These are phyloP conservation scores for Hydrozoanthus gracilis DNA, from an alignment of 92 coral and sea anemone species.

Conservation along the genomic window DNA sequence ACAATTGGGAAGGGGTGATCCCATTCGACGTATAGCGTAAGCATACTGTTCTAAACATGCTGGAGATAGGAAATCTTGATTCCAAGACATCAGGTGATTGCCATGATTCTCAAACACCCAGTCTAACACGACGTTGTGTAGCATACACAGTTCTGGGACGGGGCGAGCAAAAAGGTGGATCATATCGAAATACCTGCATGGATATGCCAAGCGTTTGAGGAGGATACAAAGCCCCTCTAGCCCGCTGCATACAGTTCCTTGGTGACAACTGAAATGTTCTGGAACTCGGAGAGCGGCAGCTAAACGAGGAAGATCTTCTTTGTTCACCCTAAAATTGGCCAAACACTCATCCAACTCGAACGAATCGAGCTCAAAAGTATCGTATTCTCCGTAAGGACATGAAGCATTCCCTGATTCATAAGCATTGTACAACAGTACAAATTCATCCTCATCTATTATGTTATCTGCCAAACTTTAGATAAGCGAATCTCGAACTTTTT, in stretches of 20 bases:
- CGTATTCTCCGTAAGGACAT: conserved; percentile 60
- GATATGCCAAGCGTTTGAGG: neutral
- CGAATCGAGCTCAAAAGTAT: conserved; percentile 41
- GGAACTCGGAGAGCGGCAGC: conserved; percentile 59
- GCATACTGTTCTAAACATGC: too few species aligned
- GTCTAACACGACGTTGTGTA: too few species aligned
- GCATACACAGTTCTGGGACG: too few species aligned
- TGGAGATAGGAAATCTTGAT: too few species aligned
- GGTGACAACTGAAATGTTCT: conserved; percentile 45
- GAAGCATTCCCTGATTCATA: conserved; percentile 43
- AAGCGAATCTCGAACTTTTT: conserved; percentile 56
- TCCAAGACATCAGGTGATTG: too few species aligned
- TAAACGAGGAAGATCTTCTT: conserved; percentile 51
- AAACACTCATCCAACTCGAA: conserved; percentile 47
- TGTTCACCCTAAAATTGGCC: conserved; percentile 52
- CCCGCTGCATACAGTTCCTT: conserved; percentile 66
- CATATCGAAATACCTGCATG: too few species aligned
- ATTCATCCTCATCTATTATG: conserved; percentile 58
- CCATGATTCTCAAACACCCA: too few species aligned
- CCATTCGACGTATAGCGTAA: too few species aligned
- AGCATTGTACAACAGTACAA: conserved; percentile 57
- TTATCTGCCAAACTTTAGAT: conserved; percentile 48
- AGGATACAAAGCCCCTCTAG: conserved; percentile 59
- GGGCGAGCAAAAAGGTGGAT: too few species aligned
- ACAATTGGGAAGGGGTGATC: too few species aligned